Percentiles rank a stretch among this genome's conserved stretches.
Evolutionary conservation across 1,140 invertebrate species (phyloP).

Genomic region (Anastrepha obliqua): DNA sequence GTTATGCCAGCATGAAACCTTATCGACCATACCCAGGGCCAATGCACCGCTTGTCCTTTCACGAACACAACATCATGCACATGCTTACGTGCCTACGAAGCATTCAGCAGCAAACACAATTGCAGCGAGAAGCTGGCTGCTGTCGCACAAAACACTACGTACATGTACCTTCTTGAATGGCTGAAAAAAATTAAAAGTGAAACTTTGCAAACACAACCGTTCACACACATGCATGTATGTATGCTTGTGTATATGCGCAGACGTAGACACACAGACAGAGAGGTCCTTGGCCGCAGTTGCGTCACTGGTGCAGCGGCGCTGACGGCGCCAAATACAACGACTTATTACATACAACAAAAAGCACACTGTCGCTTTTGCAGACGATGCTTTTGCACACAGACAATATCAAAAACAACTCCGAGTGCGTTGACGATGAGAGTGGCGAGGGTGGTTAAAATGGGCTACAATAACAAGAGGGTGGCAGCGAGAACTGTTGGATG

Average conservation of each 20-base stretch:
- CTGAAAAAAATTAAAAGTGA: constrained; percentile 74
- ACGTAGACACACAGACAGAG: constrained; percentile 33
- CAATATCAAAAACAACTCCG: constrained; percentile 4
- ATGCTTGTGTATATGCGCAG: constrained; percentile 29
- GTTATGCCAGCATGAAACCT: constrained; percentile 32
- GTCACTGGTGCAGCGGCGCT: constrained; percentile 40
- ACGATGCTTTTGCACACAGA: constrained; percentile 49
- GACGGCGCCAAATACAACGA: constrained; percentile 1
- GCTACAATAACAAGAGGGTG: too few species aligned
- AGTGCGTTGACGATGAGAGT: neutral
- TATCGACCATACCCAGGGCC: constrained; percentile 44
- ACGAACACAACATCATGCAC: constrained; percentile 42
- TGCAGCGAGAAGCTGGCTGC: neutral
- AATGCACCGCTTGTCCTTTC: constrained; percentile 52
- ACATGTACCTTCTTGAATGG: constrained; percentile 56
- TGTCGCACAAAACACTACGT: too few species aligned
- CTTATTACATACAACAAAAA: constrained; percentile 34
- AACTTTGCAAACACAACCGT: constrained; percentile 61
- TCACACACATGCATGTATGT: constrained; percentile 7
- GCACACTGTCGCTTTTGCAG: constrained; percentile 57
- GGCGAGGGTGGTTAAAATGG: neutral
- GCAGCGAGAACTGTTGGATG: neutral
- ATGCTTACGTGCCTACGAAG: neutral
- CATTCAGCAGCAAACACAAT: neutral
- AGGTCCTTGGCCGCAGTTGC: constrained; percentile 66